phyloP scores from a whole-genome alignment of 2,888 invertebrate genomes.

The Parnassius orleans region DNA sequence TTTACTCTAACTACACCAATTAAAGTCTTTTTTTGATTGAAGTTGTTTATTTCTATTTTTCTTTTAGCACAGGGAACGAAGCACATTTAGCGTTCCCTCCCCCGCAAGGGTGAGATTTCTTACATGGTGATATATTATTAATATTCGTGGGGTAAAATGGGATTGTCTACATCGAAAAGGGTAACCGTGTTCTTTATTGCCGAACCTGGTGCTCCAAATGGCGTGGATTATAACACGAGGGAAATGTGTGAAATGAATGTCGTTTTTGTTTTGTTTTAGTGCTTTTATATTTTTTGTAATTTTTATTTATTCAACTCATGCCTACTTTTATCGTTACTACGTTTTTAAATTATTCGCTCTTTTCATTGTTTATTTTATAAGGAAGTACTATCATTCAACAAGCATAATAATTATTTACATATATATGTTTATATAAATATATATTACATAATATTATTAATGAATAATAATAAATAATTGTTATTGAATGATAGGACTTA shows the following conservation, averaged over 20 bases:
- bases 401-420: too few relatives aligned
- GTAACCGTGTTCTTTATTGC: conserved; percentile 57
- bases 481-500: too few relatives aligned
- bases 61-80: conserved; percentile 61
- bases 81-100: conserved; percentile 67
- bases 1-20: conserved; percentile 35
- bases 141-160: conserved; percentile 60
- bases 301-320: not conserved
- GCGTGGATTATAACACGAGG: conserved; percentile 39
- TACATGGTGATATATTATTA: conserved; percentile 76
- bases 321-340: too few relatives aligned
- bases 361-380: too few relatives aligned
- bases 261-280: conserved; percentile 23
- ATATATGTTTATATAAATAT: too few relatives aligned
- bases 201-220: conserved; percentile 42
- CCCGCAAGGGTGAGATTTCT: conserved; percentile 71
- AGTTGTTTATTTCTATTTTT: conserved; percentile 45
- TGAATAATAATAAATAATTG: too few relatives aligned
- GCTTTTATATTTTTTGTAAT: conserved; percentile 17
- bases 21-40: conserved; percentile 41
- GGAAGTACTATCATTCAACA: too few relatives aligned
- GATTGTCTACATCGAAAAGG: conserved; percentile 58
- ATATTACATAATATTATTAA: too few relatives aligned
- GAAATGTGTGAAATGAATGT: conserved; percentile 28
- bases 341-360: too few relatives aligned